Evolutionary conservation across 2,888 invertebrate species (phyloP).

Genomic region (Philereme vetulata): DNA sequence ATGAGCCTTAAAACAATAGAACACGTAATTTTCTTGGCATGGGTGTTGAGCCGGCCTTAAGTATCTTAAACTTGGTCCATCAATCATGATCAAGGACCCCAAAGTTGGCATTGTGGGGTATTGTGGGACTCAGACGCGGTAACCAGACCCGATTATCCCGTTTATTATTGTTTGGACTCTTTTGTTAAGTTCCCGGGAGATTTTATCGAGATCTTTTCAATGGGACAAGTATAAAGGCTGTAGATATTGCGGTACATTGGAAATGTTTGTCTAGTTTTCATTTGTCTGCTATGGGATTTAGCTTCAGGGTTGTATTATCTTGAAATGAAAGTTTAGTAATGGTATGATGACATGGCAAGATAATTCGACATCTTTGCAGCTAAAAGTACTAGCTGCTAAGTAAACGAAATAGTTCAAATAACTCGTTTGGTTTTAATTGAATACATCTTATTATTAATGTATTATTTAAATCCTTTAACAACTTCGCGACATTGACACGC

Average conservation of each 20-base stretch:
- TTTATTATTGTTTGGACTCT: conserved; percentile 41
- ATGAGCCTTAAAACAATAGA: conserved; percentile 34
- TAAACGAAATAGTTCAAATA: too few relatives aligned
- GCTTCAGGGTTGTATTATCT: neutral
- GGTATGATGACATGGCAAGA: too few relatives aligned
- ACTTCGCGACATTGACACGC: too few relatives aligned
- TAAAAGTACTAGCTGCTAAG: too few relatives aligned
- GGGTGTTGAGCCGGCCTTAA: conserved; percentile 24
- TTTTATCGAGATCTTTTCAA: conserved; percentile 40
- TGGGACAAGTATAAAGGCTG: conserved; percentile 19
- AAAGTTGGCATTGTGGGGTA: conserved; percentile 36
- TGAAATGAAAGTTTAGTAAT: too few relatives aligned
- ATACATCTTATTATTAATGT: too few relatives aligned
- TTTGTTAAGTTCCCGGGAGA: conserved; percentile 38
- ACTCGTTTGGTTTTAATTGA: too few relatives aligned
- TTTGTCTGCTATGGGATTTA: neutral
- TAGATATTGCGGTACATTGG: conserved; percentile 9
- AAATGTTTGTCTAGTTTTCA: conserved; percentile 11
- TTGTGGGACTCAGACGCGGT: conserved; percentile 21
- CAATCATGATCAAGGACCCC: conserved; percentile 40
- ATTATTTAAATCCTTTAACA: too few relatives aligned
- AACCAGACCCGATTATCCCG: conserved; percentile 34
- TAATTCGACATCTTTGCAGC: too few relatives aligned
- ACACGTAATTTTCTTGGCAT: conserved; percentile 36
- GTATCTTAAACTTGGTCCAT: conserved; percentile 36